These are phyloP conservation scores for Semnornis frantzii DNA, from an alignment of 2,113 vertebrate genomes.

Conservation along the genomic window DNA sequence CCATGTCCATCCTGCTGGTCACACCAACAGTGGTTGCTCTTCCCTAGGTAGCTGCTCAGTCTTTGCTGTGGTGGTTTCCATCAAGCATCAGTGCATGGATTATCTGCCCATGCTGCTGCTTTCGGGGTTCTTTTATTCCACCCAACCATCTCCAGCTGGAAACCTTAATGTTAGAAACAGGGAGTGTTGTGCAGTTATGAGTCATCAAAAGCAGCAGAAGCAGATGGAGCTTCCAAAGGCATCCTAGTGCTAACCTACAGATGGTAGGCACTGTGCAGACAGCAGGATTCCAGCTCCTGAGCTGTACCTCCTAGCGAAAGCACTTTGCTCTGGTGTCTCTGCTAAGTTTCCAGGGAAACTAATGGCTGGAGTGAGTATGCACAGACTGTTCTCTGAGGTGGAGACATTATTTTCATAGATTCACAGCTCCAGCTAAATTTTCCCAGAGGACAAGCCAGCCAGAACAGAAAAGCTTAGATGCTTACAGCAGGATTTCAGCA, in stretches of 20 bases:
- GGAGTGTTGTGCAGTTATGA: not conserved
- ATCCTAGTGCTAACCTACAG: slow-evolving; percentile 10
- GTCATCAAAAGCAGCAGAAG: not conserved
- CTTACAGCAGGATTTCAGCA: not conserved
- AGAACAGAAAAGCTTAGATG: not conserved
- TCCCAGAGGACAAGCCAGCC: not conserved
- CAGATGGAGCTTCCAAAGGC: slow-evolving; percentile 18
- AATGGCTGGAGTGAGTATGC: slow-evolving; percentile 21
- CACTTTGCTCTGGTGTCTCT: slow-evolving; percentile 4
- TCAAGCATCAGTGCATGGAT: not conserved
- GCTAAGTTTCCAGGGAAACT: slow-evolving; percentile 55
- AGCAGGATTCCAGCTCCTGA: not conserved
- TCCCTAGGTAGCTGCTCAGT: not conserved
- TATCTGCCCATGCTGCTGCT: fast-evolving
- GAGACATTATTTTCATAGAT: not conserved
- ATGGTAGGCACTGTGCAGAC: slow-evolving; percentile 1
- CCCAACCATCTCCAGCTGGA: not conserved
- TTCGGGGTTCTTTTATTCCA: not conserved
- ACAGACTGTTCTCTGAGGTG: slow-evolving; percentile 44
- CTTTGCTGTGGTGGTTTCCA: not conserved
- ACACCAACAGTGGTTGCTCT: not conserved
- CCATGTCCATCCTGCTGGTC: no score
- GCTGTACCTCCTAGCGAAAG: not conserved
- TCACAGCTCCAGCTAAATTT: slow-evolving; percentile 5
- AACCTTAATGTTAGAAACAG: not conserved